A percentile compares a stretch with the other conserved stretches of the same genome.
Conservation (phyloP, 2,113 vertebrate genomes). For the Terrapene triunguis region DNA sequence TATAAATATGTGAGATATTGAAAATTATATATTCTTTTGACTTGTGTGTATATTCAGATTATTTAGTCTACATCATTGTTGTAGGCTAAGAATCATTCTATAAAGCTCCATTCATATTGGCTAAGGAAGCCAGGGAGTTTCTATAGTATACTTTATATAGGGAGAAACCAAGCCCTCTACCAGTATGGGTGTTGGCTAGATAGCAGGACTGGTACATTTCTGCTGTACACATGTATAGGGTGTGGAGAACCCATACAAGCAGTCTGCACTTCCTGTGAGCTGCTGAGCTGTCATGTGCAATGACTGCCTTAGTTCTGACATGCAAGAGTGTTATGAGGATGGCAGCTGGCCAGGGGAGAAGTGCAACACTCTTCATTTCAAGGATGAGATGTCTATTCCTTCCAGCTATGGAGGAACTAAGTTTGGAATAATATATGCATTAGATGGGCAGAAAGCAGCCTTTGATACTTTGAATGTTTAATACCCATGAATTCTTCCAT, state of each 20-base stretch:
- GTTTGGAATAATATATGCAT: background rate
- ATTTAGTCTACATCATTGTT: background rate
- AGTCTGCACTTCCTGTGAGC: background rate
- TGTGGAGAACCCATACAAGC: background rate
- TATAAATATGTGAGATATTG: background rate
- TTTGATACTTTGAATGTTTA: background rate
- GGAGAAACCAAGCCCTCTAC: background rate
- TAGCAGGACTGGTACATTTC: background rate
- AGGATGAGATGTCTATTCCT: background rate
- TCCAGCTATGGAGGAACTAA: background rate
- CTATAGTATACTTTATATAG: rapidly evolving
- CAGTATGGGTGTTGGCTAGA: background rate
- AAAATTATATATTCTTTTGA: background rate
- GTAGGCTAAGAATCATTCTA: background rate
- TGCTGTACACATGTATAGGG: background rate
- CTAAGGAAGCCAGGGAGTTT: background rate
- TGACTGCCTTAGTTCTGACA: background rate
- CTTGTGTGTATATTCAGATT: background rate
- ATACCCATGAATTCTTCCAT: background rate
- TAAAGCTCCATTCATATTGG: background rate
- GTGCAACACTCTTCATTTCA: background rate
- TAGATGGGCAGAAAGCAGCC: background rate
- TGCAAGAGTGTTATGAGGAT: rapidly evolving
- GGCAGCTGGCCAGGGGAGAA: background rate
- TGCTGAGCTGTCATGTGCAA: background rate